Base-by-base conservation (phyloP, 2,797 vertebrate genomes). In the Spea hammondii region DNA sequence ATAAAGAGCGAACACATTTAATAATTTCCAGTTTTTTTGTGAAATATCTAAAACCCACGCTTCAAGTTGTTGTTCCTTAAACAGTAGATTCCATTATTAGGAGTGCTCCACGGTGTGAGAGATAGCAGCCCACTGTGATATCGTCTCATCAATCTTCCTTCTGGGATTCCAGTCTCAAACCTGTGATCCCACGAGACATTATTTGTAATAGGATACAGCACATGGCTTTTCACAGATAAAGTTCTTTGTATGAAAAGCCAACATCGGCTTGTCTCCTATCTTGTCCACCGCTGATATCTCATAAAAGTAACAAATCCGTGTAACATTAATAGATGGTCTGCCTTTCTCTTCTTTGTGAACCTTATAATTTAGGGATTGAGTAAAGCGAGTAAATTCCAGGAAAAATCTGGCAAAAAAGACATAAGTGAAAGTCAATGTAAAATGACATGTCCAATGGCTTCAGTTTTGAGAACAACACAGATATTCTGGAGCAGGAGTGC, bases 181-280 rank as follows among this genome's bases (percentile, higher is more conserved):
- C 67, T 72, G 57, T 80, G 79, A 80, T 80, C 79, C 73, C 73
- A 57, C 65, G 60, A 65, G 73, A 51, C 69, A 71, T 66, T 14
- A 67, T 76, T 54, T 50, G 50, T 53, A 53, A 53, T 53, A 53
- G 51, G 51, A 11, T 53, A 53, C 51, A 60, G 65, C 72, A 79
- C 59, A 75, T 79, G 78, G 65, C 50, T 79, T 51, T 70, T 64
- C 66, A 54, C 55, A 79, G 78, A 79, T 75, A 79, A 79, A 70
- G 64, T 54, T 59, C 32, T 76, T 76, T 67, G 47, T 44, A 74
- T 12, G 49, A 53, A 59, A 74, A 65, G 17, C 65, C 11, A 8
- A 60, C 32, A 51, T 48, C 12, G 4, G 32, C 59, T 48, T 60
- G n/a, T 14, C 65, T 51, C 60, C n/a, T 32, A 9, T 70, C 57